These are phyloP conservation scores for Spodoptera picta DNA, from an alignment of 2,888 invertebrate species.

Conservation along the genomic window DNA sequence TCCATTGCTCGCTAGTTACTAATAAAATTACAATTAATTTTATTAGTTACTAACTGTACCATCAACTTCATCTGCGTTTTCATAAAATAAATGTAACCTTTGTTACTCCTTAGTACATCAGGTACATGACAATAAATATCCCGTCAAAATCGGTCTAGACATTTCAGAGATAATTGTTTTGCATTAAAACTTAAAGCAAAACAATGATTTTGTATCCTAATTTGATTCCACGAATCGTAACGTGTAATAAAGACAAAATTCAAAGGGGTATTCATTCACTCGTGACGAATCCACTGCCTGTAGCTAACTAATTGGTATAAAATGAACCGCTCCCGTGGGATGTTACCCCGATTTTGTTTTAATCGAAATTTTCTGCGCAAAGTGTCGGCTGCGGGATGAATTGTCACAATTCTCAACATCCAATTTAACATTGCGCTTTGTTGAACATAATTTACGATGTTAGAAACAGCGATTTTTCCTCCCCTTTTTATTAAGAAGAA, in stretches of 20 bases:
- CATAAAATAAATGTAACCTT: too few relatives aligned
- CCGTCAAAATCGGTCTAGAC: too few relatives aligned
- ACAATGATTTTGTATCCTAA: not conserved
- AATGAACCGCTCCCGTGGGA: slow-evolving; percentile 84
- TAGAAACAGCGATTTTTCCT: slow-evolving; percentile 20
- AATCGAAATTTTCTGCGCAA: slow-evolving; percentile 78
- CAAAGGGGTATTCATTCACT: slow-evolving; percentile 86
- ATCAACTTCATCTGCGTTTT: too few relatives aligned
- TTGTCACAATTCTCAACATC: slow-evolving; percentile 62
- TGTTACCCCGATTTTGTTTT: slow-evolving; percentile 80
- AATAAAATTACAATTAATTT: too few relatives aligned
- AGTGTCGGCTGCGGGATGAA: slow-evolving; percentile 60
- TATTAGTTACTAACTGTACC: too few relatives aligned
- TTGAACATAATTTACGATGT: slow-evolving; percentile 52
- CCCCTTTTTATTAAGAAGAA: slow-evolving; percentile 6
- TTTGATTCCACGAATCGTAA: slow-evolving; percentile 16
- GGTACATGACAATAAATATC: too few relatives aligned
- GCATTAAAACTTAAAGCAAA: too few relatives aligned
- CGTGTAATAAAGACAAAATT: slow-evolving; percentile 55
- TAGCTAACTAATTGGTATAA: slow-evolving; percentile 88
- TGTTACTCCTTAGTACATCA: too few relatives aligned
- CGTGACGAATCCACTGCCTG: slow-evolving; percentile 85
- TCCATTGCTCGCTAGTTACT: too few relatives aligned
- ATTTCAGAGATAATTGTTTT: too few relatives aligned
- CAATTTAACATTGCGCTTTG: slow-evolving; percentile 61